Conservation (phyloP, 2,113 vertebrate species). For the Mesitornis unicolor region DNA sequence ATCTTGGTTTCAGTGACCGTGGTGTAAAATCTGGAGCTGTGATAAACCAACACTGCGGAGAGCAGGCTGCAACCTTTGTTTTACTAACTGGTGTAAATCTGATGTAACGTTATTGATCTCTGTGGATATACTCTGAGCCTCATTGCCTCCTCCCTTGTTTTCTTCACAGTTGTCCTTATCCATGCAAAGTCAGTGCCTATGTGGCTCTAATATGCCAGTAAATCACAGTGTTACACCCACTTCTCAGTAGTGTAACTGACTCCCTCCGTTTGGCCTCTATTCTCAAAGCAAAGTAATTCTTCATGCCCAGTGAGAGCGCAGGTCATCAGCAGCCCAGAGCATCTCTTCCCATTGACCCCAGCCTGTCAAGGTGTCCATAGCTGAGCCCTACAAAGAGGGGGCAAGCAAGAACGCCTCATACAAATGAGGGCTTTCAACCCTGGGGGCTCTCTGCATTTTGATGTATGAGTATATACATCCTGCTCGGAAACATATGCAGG, state of each 20-base stretch:
- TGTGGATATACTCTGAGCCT: conserved; percentile 11
- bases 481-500: conserved; percentile 34
- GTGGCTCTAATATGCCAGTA: not conserved
- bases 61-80: conserved; percentile 9
- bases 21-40: not conserved
- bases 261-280: not conserved
- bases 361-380: not conserved
- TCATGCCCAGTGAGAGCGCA: not conserved
- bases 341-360: fast-evolving
- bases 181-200: not conserved
- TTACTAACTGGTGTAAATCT: conserved; percentile 6
- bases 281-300: not conserved
- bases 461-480: not conserved
- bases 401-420: not conserved
- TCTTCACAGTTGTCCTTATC: not conserved
- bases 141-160: conserved; percentile 19
- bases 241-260: not conserved
- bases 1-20: not conserved
- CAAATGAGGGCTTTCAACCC: not conserved
- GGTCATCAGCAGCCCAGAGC: not conserved
- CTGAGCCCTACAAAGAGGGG: not conserved
- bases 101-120: conserved; percentile 15
- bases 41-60: not conserved
- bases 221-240: not conserved
- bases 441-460: not conserved